Conservation (phyloP, 2,113 vertebrate genomes). For the Arenaria interpres region DNA sequence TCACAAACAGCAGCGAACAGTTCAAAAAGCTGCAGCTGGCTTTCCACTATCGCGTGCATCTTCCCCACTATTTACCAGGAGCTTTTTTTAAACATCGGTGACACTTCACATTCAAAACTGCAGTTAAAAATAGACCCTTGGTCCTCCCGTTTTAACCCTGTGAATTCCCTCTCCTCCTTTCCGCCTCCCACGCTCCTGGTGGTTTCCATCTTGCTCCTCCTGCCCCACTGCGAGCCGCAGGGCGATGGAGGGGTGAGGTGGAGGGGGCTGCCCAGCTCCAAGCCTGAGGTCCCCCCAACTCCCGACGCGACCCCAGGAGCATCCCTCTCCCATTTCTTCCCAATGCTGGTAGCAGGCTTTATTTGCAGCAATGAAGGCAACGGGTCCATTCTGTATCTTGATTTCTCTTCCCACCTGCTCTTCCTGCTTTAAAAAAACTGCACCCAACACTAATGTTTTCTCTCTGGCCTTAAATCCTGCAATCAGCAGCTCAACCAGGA, state of each 20-base stretch:
- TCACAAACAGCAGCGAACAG: not conserved
- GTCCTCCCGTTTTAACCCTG: conserved; percentile 41
- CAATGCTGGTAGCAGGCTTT: not conserved
- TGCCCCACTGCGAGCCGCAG: not conserved
- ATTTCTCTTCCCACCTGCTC: not conserved
- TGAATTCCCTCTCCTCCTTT: not conserved
- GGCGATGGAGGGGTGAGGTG: not conserved
- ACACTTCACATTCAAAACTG: conserved; percentile 60
- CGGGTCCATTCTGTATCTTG: not conserved
- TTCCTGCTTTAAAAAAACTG: not conserved
- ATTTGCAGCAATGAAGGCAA: not conserved
- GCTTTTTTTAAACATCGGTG: conserved; percentile 63
- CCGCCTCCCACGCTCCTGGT: accelerated
- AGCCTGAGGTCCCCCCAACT: not conserved
- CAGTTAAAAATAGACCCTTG: conserved; percentile 38
- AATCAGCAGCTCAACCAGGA: not conserved
- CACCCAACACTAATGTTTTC: not conserved
- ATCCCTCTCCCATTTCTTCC: not conserved
- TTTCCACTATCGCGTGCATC: conserved; percentile 8
- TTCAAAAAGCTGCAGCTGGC: conserved; percentile 58
- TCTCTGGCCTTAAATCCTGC: conserved; percentile 13
- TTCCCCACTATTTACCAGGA: conserved; percentile 40
- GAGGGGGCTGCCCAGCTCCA: not conserved
- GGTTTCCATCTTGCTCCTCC: not conserved
- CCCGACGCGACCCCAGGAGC: not conserved